These are phyloP conservation scores for Atta cephalotes DNA, from an alignment of 1,140 invertebrate species.

Conservation along the genomic window DNA sequence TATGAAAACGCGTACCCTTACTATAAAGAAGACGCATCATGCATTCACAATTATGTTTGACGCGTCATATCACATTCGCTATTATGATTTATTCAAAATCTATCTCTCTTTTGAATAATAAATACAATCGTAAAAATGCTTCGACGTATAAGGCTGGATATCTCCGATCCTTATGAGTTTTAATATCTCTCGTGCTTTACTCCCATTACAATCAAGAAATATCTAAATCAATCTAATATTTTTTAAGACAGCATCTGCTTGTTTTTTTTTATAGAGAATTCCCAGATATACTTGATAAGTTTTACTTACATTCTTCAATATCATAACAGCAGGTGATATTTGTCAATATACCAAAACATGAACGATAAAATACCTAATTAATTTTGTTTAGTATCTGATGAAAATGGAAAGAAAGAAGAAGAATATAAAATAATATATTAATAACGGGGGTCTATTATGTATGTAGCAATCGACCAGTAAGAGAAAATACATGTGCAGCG, in stretches of 20 bases:
- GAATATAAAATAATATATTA: conserved; percentile 16
- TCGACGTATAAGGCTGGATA: conserved; percentile 44
- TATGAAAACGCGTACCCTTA: conserved; percentile 36
- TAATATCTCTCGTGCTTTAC: not conserved
- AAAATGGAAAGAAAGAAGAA: not conserved
- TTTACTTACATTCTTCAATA: conserved; percentile 14
- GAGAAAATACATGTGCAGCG: conserved; percentile 14
- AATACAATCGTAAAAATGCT: conserved; percentile 43
- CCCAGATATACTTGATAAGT: not conserved
- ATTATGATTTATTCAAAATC: conserved; percentile 74
- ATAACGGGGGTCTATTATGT: not conserved
- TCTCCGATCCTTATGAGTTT: conserved; percentile 12
- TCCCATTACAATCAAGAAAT: not conserved
- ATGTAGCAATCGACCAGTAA: conserved; percentile 2
- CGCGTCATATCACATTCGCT: conserved; percentile 72
- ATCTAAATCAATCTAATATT: not conserved
- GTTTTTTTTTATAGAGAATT: not conserved
- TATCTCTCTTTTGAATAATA: conserved; percentile 73
- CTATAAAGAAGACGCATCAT: conserved; percentile 49
- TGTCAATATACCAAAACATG: not conserved
- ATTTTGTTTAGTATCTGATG: not conserved
- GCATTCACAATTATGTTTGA: conserved; percentile 69
- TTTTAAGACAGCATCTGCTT: conserved; percentile 9
- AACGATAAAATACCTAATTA: not conserved
- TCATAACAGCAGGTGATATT: not conserved